phyloP scores from a whole-genome alignment of 2,113 vertebrate genomes.

The Carollia perspicillata region DNA sequence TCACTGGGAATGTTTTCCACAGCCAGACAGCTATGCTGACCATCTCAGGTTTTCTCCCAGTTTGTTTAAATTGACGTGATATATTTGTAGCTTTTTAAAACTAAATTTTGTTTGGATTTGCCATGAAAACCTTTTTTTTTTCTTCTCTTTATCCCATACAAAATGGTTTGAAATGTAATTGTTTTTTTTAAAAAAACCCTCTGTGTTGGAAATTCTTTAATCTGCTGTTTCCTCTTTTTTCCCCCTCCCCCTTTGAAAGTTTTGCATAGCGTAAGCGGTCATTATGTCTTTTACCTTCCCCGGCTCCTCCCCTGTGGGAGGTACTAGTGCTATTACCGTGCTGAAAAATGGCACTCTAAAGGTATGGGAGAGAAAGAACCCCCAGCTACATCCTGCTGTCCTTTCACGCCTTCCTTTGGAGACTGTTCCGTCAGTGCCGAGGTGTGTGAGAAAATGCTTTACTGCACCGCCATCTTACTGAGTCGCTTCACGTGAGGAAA shows the following conservation, averaged over 20 bases:
- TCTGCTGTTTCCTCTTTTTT: conserved; percentile 80
- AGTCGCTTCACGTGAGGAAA: conserved; percentile 80
- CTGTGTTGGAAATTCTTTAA: conserved; percentile 80
- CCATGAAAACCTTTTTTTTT: conserved; percentile 63
- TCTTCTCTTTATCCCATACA: conserved; percentile 60
- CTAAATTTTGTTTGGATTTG: conserved; percentile 65
- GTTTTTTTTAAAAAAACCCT: conserved; percentile 62
- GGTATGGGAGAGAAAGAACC: conserved; percentile 80
- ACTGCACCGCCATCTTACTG: conserved; percentile 74
- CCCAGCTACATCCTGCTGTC: conserved; percentile 78
- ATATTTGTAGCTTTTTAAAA: conserved; percentile 62
- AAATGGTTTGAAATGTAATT: conserved; percentile 78
- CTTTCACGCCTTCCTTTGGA: conserved; percentile 79
- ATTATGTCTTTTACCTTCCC: conserved; percentile 71
- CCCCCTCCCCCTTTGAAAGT: conserved; percentile 48
- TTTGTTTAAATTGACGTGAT: conserved; percentile 76
- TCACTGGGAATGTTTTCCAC: conserved; percentile 86
- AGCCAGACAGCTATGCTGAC: conserved; percentile 76
- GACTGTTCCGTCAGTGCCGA: conserved; percentile 71
- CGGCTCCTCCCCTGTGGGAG: conserved; percentile 62
- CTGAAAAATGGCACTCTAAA: conserved; percentile 75
- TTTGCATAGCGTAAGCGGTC: conserved; percentile 65
- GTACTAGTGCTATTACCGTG: conserved; percentile 48
- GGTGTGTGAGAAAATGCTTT: conserved; percentile 75
- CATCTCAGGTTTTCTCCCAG: conserved; percentile 61